Percentiles rank a stretch among this genome's conserved stretches.
Conservation (phyloP, 2,888 invertebrate species). For the Gasteruption jaculator region DNA sequence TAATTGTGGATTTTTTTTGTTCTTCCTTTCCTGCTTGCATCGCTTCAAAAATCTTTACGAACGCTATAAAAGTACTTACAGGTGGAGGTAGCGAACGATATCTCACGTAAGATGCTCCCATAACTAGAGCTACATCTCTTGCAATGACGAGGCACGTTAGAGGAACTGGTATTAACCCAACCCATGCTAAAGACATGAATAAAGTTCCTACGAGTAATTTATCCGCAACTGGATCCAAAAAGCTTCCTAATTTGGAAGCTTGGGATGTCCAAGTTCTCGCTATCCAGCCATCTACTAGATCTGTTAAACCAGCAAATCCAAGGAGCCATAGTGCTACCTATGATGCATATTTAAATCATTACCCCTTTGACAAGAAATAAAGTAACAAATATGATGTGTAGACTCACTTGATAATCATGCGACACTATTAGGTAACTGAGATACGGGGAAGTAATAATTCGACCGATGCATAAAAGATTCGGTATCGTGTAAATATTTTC, state of each 20-base stretch:
- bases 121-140: slow-evolving; percentile 77
- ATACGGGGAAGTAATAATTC: slow-evolving; percentile 84
- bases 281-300: slow-evolving; percentile 96
- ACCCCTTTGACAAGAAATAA: not conserved
- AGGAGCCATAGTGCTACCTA: slow-evolving; percentile 75
- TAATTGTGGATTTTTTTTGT: not conserved
- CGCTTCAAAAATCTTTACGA: no score
- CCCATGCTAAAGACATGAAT: slow-evolving; percentile 82
- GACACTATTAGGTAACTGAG: slow-evolving; percentile 85
- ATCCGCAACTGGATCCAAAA: slow-evolving; percentile 95
- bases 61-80: slow-evolving; percentile 58
- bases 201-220: slow-evolving; percentile 88
- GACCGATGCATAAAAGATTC: slow-evolving; percentile 80
- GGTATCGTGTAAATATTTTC: slow-evolving; percentile 94
- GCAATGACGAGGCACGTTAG: slow-evolving; percentile 78
- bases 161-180: slow-evolving; percentile 76
- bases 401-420: slow-evolving; percentile 62
- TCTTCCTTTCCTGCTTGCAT: no score
- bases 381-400: not conserved
- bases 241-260: slow-evolving; percentile 89
- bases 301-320: slow-evolving; percentile 83
- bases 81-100: slow-evolving; percentile 87
- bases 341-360: slow-evolving; percentile 10
- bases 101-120: slow-evolving; percentile 84
- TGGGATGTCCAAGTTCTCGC: slow-evolving; percentile 89